phyloP scores from a whole-genome alignment of 2,113 vertebrate species.

The Rattus rattus region DNA sequence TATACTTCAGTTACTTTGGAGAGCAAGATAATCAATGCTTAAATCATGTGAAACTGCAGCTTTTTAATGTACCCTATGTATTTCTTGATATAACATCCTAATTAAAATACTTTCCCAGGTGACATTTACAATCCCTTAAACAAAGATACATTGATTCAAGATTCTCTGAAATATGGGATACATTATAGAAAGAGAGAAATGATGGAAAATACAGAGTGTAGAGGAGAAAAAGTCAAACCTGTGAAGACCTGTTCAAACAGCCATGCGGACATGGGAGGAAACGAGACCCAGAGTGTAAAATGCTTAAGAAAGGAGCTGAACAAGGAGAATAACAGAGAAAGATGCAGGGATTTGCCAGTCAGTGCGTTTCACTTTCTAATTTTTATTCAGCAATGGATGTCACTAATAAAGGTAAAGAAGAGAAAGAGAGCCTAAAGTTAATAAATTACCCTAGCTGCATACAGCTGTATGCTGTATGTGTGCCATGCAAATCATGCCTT shows the following conservation, averaged over 20 bases:
- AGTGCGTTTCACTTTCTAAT: neutral
- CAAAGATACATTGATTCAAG: neutral
- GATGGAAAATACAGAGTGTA: neutral
- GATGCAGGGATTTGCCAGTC: neutral
- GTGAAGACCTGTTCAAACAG: neutral
- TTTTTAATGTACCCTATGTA: neutral
- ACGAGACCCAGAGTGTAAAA: neutral
- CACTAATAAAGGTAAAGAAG: neutral
- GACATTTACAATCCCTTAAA: conserved; percentile 11
- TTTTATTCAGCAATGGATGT: neutral
- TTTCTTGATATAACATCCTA: neutral
- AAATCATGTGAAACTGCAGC: neutral
- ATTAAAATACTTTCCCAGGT: neutral
- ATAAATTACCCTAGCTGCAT: too few relatives aligned
- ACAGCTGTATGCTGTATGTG: neutral
- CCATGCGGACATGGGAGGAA: neutral
- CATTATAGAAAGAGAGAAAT: neutral
- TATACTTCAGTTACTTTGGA: neutral
- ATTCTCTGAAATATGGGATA: neutral
- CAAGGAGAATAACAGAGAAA: neutral
- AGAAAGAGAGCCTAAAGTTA: neutral
- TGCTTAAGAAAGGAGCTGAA: neutral
- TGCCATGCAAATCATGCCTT: neutral
- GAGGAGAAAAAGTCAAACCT: neutral
- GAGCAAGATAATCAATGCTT: neutral